A percentile compares a stretch with the other conserved stretches of the same genome.
Evolutionary conservation across 2,888 invertebrate genomes (phyloP).

Genomic region (Saturnia pavonia): DNA sequence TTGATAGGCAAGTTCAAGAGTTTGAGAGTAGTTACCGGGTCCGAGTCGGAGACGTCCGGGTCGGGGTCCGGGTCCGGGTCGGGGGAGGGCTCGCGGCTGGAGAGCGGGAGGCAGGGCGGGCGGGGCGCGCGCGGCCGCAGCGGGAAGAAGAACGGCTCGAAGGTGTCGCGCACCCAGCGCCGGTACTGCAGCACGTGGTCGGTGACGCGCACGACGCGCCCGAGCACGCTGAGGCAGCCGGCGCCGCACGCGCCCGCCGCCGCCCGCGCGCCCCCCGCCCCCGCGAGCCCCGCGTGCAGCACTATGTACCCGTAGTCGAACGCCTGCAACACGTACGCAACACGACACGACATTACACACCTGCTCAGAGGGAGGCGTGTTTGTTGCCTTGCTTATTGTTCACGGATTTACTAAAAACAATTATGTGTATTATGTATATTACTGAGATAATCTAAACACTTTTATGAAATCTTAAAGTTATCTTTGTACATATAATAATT

Average conservation of each 20-base stretch:
- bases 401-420: too few species aligned
- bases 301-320: slow-evolving; percentile 97
- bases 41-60: neutral
- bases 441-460: too few species aligned
- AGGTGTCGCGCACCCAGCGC: slow-evolving; percentile 75
- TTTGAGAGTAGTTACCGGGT: neutral
- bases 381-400: too few species aligned
- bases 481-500: too few species aligned
- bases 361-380: too few species aligned
- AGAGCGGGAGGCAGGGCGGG: slow-evolving; percentile 23
- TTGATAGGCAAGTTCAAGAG: too few species aligned
- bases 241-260: slow-evolving; percentile 69
- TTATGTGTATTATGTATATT: too few species aligned
- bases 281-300: slow-evolving; percentile 85
- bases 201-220: slow-evolving; percentile 95
- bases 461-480: too few species aligned
- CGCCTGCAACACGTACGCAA: slow-evolving; percentile 84
- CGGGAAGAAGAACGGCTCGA: slow-evolving; percentile 73
- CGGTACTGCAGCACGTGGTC: slow-evolving; percentile 91
- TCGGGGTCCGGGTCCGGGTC: slow-evolving; percentile 22
- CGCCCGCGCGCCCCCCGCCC: slow-evolving; percentile 85
- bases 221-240: slow-evolving; percentile 86
- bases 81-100: slow-evolving; percentile 27
- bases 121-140: slow-evolving; percentile 34
- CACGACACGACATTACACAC: too few species aligned